Evolutionary conservation across 2,797 vertebrate species (phyloP), one percentile per base, ranked within the genome.

Genomic region (Diplodus sargus): DNA sequence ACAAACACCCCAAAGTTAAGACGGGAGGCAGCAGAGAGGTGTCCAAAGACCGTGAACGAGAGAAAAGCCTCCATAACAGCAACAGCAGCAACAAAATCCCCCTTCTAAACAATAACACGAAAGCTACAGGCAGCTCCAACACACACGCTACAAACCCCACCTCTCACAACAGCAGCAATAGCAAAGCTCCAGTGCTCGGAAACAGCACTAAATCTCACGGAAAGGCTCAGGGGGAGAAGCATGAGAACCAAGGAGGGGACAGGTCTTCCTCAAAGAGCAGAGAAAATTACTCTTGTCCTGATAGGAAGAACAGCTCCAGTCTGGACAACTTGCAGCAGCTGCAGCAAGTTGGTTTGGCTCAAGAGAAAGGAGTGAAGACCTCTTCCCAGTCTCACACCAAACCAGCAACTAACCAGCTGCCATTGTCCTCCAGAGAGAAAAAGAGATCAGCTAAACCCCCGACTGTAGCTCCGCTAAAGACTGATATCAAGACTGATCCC

Each of bases 371-470:
- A 30, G 69, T 87, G 78, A 84, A 96, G 76, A 73, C 79, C 9
- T 74, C 92, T 9, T 84, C 85, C 34, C 94, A 92, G 58, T 76
- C 83, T 74, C 91, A 94, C 70, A 65, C 72, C 17, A 97, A 98
- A 89, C 92, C 70, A 23, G 81, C 91, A 16, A 94, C 95, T 65
- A 97, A 97, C 68, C 92, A 92, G 85, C 79, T 90, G 30, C 58
- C 71, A 1, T 67, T 90, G 0, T 93, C 95, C 34, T 88, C 94
- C 6, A 89, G 91, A 75, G 95, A 97, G 11, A 96, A 96, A 71
- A 98, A 96, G 67, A 96, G 94, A 84, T 92, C 95, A 0, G 94
- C 95, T 53, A 98, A 97, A 91, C 93, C 95, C 5, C 93, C 95
- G 0, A 77, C 95, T 79, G 95, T 95, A 52, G 92, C 95, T 18